A percentile compares a stretch with the other conserved stretches of the same genome.
Evolutionary conservation across 2,113 vertebrate species (phyloP).

Genomic region (Excalfactoria chinensis): DNA sequence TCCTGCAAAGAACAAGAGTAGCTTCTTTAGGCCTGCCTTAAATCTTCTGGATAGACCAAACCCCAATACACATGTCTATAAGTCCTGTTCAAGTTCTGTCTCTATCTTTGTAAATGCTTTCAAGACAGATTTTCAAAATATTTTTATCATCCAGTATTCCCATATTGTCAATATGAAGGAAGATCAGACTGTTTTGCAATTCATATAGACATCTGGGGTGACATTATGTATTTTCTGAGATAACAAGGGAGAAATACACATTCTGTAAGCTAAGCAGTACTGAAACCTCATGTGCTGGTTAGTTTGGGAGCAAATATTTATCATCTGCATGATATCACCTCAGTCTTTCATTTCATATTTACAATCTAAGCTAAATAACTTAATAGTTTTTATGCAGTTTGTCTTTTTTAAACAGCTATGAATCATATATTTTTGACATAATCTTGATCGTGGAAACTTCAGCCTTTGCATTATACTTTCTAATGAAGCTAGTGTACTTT

Average conservation of each 20-base stretch:
- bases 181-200: conserved; percentile 1
- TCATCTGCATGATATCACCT: conserved; percentile 38
- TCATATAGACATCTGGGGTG: conserved; percentile 1
- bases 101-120: conserved; percentile 34
- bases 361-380: conserved; percentile 49
- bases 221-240: conserved; percentile 2
- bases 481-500: conserved; percentile 37
- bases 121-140: conserved; percentile 24
- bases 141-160: conserved; percentile 4
- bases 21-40: conserved; percentile 12
- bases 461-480: conserved; percentile 56
- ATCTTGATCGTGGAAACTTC: conserved; percentile 40
- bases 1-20: background rate
- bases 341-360: conserved; percentile 56
- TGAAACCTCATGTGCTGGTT: background rate
- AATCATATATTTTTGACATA: conserved; percentile 51
- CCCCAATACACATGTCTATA: background rate
- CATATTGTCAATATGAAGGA: background rate
- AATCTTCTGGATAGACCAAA: conserved; percentile 12
- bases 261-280: background rate
- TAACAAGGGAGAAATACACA: background rate
- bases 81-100: background rate
- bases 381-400: conserved; percentile 60
- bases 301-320: conserved; percentile 27
- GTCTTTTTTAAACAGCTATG: conserved; percentile 55